Evolutionary conservation across 2,888 invertebrate genomes (phyloP).

Genomic region (Lysandra bellargus): DNA sequence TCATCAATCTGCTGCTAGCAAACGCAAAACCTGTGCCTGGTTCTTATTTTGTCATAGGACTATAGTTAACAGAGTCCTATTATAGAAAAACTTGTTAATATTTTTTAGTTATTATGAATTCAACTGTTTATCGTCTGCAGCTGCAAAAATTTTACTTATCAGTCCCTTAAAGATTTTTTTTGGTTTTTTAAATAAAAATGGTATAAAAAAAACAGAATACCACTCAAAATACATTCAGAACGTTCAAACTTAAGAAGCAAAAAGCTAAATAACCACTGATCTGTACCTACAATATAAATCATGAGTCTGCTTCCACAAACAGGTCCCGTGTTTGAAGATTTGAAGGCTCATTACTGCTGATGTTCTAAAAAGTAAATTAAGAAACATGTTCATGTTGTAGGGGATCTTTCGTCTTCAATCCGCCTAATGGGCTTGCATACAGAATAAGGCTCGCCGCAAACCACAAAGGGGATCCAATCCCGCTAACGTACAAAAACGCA

Average conservation of each 20-base stretch:
- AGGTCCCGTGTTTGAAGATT: not conserved
- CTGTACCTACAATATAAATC: not conserved
- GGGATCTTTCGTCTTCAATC: conserved; percentile 24
- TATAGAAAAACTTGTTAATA: too few relatives aligned
- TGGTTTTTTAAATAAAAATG: too few relatives aligned
- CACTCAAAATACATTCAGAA: not conserved
- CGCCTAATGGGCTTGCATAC: conserved; percentile 20
- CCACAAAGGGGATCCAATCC: conserved; percentile 23
- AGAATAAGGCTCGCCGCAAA: conserved; percentile 2
- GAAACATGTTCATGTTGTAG: not conserved
- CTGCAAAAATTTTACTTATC: too few relatives aligned
- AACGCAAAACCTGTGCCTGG: too few relatives aligned
- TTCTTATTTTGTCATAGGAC: too few relatives aligned
- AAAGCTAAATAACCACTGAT: not conserved
- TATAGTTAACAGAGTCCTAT: too few relatives aligned
- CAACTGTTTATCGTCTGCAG: too few relatives aligned
- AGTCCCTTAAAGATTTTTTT: too few relatives aligned
- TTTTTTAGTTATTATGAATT: too few relatives aligned
- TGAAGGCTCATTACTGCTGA: not conserved
- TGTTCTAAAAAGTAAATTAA: not conserved
- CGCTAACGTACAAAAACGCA: conserved; percentile 11
- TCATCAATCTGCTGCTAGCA: too few relatives aligned
- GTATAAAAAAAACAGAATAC: too few relatives aligned
- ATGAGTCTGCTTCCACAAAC: not conserved
- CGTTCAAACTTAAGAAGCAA: not conserved